A percentile compares a stretch with the other conserved stretches of the same genome.
These are phyloP conservation scores for Philonicus albiceps DNA, from an alignment of 2,888 invertebrate genomes.

Conservation along the genomic window DNA sequence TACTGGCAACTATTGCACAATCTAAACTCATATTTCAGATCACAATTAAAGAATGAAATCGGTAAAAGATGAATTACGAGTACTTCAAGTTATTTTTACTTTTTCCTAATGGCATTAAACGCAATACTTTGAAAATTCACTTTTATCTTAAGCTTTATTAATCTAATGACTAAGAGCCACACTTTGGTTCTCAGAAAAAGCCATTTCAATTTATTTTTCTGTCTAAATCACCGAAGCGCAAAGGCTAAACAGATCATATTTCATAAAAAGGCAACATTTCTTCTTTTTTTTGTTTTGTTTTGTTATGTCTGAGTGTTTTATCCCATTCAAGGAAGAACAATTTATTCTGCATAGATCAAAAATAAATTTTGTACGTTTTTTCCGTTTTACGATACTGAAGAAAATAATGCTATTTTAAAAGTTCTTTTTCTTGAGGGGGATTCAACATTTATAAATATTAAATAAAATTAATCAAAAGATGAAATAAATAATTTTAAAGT, in stretches of 20 bases:
- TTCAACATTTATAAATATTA: no score
- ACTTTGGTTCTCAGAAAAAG: no score
- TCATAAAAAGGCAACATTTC: background rate
- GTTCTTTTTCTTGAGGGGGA: no score
- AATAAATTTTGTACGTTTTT: background rate
- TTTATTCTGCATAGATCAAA: background rate
- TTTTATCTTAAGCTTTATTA: no score
- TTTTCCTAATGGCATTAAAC: background rate
- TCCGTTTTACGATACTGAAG: no score
- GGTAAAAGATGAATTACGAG: background rate
- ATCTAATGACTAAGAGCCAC: background rate
- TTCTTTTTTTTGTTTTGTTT: no score
- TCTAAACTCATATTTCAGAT: background rate
- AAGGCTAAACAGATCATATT: background rate
- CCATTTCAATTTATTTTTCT: no score
- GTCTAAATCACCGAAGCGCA: background rate
- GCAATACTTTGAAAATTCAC: no score
- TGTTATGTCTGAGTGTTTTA: background rate
- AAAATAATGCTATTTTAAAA: background rate
- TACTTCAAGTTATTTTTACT: background rate
- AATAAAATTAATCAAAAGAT: no score
- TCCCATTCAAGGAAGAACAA: background rate
- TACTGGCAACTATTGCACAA: background rate
- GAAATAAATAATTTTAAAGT: no score
- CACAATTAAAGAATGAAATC: background rate